These are phyloP conservation scores for Mylabris sibirica DNA, from an alignment of 2,888 invertebrate species.

Conservation along the genomic window DNA sequence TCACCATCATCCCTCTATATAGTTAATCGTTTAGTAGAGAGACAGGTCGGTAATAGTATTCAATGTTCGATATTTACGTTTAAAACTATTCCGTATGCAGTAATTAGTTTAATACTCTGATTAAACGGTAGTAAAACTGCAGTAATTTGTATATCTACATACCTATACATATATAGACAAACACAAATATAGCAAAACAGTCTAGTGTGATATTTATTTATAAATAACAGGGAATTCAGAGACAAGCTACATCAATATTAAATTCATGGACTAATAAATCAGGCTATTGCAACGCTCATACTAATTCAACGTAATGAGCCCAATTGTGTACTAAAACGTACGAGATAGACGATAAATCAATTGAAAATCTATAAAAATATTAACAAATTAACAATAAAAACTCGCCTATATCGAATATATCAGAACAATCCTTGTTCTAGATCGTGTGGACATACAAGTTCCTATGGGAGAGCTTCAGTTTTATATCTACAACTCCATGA, in stretches of 20 bases:
- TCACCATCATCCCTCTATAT: not conserved
- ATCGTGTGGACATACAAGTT: no score
- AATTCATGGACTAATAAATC: slow-evolving; percentile 10
- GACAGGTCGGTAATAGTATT: not conserved
- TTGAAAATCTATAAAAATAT: not conserved
- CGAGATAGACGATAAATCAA: not conserved
- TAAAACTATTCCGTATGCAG: not conserved
- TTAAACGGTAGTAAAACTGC: slow-evolving; percentile 10
- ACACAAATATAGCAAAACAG: not conserved
- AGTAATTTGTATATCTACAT: slow-evolving; percentile 10
- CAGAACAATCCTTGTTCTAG: no score
- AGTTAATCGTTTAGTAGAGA: slow-evolving; percentile 3
- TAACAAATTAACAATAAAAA: not conserved
- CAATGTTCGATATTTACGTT: slow-evolving; percentile 2
- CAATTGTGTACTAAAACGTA: not conserved
- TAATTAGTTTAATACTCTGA: slow-evolving; percentile 5
- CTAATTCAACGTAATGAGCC: slow-evolving; percentile 7
- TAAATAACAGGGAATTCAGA: not conserved
- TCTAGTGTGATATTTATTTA: slow-evolving; percentile 7
- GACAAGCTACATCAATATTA: slow-evolving; percentile 9
- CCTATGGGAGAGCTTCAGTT: not conserved
- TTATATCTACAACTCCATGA: not conserved
- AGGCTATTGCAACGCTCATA: not conserved
- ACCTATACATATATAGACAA: no score
- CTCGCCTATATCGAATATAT: no score